These are phyloP conservation scores for Drosophila equinoxialis DNA, from an alignment of 1,140 invertebrate species.

Conservation along the genomic window DNA sequence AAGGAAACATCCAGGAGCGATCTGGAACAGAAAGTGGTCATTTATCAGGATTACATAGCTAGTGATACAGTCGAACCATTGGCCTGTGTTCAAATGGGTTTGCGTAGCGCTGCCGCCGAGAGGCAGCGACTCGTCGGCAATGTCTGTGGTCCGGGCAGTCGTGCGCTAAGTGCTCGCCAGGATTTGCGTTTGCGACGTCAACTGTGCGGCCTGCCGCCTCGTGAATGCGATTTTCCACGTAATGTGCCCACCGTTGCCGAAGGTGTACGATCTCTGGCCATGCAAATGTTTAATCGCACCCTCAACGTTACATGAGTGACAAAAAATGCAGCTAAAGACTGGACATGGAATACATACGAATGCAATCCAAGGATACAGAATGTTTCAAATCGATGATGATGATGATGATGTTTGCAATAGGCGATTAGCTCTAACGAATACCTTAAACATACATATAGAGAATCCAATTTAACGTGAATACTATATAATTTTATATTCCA, in stretches of 20 bases:
- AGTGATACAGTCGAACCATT: constrained; percentile 83
- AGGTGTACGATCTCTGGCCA: constrained; percentile 59
- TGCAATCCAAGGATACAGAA: constrained; percentile 32
- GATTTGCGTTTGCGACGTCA: constrained; percentile 87
- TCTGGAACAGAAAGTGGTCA: constrained; percentile 26
- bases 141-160: constrained; percentile 83
- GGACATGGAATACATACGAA: constrained; percentile 45
- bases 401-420: neutral
- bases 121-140: constrained; percentile 83
- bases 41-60: constrained; percentile 60
- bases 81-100: constrained; percentile 86
- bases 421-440: neutral
- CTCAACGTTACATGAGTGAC: constrained; percentile 59
- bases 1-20: too few relatives aligned
- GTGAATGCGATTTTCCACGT: constrained; percentile 82
- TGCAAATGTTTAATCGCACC: constrained; percentile 71
- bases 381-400: neutral
- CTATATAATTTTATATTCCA: neutral
- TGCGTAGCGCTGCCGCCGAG: constrained; percentile 80
- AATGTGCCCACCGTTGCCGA: constrained; percentile 63
- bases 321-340: constrained; percentile 36
- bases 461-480: neutral
- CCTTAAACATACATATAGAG: constrained; percentile 1
- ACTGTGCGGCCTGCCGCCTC: constrained; percentile 86
- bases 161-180: constrained; percentile 87